Base-by-base conservation (phyloP, 2,113 vertebrate species). In the Cinclus cinclus region DNA sequence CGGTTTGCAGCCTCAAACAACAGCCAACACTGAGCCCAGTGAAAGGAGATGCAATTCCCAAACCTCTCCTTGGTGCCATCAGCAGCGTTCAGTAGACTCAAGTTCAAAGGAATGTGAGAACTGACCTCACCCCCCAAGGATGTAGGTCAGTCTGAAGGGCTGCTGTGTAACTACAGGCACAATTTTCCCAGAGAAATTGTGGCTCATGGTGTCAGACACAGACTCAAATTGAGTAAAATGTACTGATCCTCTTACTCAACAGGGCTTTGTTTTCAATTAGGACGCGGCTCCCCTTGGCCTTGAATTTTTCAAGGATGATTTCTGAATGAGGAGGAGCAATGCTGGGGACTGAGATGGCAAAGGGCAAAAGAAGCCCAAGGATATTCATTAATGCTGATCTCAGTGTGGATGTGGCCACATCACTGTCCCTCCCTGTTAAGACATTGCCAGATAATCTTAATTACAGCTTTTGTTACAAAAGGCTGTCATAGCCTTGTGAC, bases 261-360 rank as follows among this genome's bases (percentile, higher is more conserved):
- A 5, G 20, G 67, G 50, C 67, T 95, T 95, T 95, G 92, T 90
- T 95, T 94, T 83, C 92, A 68, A 79, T 70, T 86, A 93, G 49
- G 33, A n/a, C 70, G 73, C 0, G 2, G 53, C 13, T 92, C 16
- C 75, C 71, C 46, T 90, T 55, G 65, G 63, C 78, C 78, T 91
- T 91, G 87, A 60, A 39, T 89, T 96, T 92, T 84, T 82, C 62
- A 94, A 70, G 58, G 52, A 31, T 84, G 64, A 59, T 75, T 91
- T 94, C 87, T 0, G 0, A 62, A 86, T 59, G 31, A 83, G 74
- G 75, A 91, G 44, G 35, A 90, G 56, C 84, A 91, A 37, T 41
- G 5, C 23, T 64, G 76, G 41, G 42, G 23, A 88, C 22, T 31
- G 64, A 56, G 83, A 47, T 85, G 55, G 58, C 83, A 47, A 81